A percentile compares a stretch with the other conserved stretches of the same genome.
phyloP scores from a whole-genome alignment of 2,113 vertebrate species.

The Pluvialis apricaria region DNA sequence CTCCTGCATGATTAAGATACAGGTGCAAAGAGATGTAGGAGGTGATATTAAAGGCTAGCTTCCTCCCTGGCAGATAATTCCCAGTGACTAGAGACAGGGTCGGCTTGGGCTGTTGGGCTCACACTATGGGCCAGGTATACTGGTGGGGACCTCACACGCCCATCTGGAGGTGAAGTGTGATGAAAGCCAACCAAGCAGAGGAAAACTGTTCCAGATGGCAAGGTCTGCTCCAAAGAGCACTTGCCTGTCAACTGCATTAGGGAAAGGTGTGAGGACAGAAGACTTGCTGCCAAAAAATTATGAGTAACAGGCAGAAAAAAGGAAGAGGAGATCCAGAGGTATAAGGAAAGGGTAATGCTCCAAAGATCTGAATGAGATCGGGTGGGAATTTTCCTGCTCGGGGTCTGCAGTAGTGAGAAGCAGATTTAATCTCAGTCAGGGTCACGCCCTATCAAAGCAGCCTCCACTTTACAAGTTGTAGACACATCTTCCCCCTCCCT shows the following conservation, averaged over 20 bases:
- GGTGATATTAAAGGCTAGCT: background rate
- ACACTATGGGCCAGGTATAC: background rate
- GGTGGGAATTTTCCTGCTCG: background rate
- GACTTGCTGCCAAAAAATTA: background rate
- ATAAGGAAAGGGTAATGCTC: background rate
- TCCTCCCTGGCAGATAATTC: background rate
- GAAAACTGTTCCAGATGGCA: slow-evolving; percentile 23
- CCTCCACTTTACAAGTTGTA: background rate
- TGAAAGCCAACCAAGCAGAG: background rate
- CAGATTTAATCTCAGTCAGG: background rate
- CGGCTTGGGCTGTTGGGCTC: background rate
- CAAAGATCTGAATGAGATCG: background rate
- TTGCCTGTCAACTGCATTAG: background rate
- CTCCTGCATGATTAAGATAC: background rate
- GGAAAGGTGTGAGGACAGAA: background rate
- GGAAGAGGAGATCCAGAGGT: background rate
- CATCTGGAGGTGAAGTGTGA: background rate
- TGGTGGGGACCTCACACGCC: background rate
- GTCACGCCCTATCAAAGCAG: background rate
- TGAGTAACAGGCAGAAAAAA: background rate
- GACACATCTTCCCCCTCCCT: background rate
- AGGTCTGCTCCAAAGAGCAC: background rate
- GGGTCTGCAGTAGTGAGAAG: background rate
- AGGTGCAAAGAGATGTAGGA: background rate
- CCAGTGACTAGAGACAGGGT: background rate